Base-by-base conservation (phyloP, 30 jellyfish, hydroid and myxozoan species). In the Haliclystus octoradiatus region DNA sequence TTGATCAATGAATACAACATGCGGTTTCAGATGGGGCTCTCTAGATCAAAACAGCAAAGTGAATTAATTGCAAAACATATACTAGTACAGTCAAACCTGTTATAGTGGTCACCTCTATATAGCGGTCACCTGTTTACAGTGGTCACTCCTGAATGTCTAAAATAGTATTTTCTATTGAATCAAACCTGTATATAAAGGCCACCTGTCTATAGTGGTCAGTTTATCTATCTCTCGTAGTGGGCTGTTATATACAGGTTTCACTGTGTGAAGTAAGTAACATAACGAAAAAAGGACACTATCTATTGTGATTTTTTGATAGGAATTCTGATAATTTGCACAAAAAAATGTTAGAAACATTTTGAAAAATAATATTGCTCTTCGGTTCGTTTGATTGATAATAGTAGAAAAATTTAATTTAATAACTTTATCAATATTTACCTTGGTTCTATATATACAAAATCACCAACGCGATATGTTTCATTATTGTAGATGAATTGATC, bases 1-100 rank as follows among this genome's bases (percentile, higher is more conserved):
- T 66, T 77, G 76, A 34, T 89, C 98, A 60, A 89, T 82, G 53
- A 78, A 82, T 1, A 89, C 95, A 61, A 89, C 80, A 65, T 89
- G 98, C 2, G 98, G 94, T 33, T 80, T 80, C 26, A 40, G 57
- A 40, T 40, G 9, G 19, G 57, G 62, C 94, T 52, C 71, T 68
- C 40, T 83, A 69, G 69, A 0, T 52, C 61, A 40, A 34, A 22
- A 2, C 31, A 64, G 35, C 26, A 13, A 30, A 50, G 66, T 49
- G 33, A 52, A 50, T 49, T 49, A 25, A 22, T 19, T 5, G 9
- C 57, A 40, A n/a, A n/a, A n/a, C n/a, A n/a, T n/a, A n/a, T n/a
- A n/a, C n/a, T n/a, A n/a, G n/a, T n/a, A n/a, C n/a, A n/a, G n/a
- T n/a, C n/a, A n/a, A n/a, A n/a, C n/a, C n/a, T n/a, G n/a, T n/a